These are phyloP conservation scores for Dynastes grantii DNA, from an alignment of 2,888 invertebrate genomes.

Conservation along the genomic window DNA sequence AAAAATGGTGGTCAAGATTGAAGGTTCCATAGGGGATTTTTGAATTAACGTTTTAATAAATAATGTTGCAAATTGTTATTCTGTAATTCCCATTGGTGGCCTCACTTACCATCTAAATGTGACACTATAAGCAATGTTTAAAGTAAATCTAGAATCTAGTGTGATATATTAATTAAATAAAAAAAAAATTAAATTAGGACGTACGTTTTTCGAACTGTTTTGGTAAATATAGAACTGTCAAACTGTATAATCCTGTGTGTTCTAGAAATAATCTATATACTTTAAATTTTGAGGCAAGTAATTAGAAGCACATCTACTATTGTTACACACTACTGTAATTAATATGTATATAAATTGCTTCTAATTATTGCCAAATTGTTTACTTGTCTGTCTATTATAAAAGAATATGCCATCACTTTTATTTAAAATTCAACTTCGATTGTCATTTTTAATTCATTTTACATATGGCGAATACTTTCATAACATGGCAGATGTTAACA, in stretches of 20 bases:
- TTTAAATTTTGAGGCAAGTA: not conserved
- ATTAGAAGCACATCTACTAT: constrained; percentile 6
- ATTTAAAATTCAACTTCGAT: not conserved
- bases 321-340: no score
- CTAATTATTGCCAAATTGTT: constrained; percentile 16
- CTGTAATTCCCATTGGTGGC: not conserved
- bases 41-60: constrained; percentile 50
- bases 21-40: not conserved
- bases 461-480: not conserved
- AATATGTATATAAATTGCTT: not conserved
- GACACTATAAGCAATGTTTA: constrained; percentile 69
- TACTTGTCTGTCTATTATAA: constrained; percentile 5
- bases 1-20: constrained; percentile 24
- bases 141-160: constrained; percentile 66
- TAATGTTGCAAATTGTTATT: constrained; percentile 57
- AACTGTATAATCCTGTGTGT: constrained; percentile 15
- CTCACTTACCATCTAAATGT: constrained; percentile 59
- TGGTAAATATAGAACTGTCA: constrained; percentile 30
- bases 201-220: constrained; percentile 26
- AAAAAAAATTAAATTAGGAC: constrained; percentile 24
- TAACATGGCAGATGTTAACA: constrained; percentile 10
- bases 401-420: not conserved
- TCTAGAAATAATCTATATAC: constrained; percentile 9
- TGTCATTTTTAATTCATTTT: no score
- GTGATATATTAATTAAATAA: constrained; percentile 61